Conservation (phyloP, 2,113 vertebrate species). For the Antennarius striatus region DNA sequence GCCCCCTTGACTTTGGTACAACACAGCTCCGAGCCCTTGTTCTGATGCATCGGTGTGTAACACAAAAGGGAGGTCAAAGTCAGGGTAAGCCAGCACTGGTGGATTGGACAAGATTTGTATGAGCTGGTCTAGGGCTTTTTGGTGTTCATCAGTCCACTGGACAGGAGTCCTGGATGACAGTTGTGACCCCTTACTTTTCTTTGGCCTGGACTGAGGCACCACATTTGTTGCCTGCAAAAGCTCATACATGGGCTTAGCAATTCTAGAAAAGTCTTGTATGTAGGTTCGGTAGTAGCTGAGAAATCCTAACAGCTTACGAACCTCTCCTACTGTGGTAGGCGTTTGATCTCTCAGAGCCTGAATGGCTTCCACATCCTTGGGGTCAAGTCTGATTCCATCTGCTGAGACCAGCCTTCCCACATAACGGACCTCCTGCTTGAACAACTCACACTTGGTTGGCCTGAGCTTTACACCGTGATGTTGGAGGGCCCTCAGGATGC, state of each 20-base stretch:
- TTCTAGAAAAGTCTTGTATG: background rate
- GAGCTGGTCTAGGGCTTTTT: background rate
- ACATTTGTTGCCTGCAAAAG: background rate
- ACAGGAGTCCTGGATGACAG: background rate
- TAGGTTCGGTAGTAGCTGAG: background rate
- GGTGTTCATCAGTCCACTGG: background rate
- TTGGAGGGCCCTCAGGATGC: background rate
- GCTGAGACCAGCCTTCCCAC: conserved; percentile 12
- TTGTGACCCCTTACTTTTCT: background rate
- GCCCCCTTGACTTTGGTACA: background rate
- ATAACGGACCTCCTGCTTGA: background rate
- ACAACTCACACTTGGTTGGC: conserved; percentile 2
- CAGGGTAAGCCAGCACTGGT: background rate
- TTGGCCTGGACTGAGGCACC: background rate
- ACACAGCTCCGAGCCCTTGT: background rate
- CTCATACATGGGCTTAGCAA: conserved; percentile 11
- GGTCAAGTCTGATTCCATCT: background rate
- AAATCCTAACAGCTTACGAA: background rate
- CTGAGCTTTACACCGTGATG: conserved; percentile 3
- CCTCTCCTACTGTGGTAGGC: background rate
- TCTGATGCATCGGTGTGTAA: conserved; percentile 2
- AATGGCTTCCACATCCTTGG: background rate
- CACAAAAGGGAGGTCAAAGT: background rate
- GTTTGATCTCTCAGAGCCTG: background rate
- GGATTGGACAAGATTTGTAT: background rate